Base-by-base conservation (phyloP, 2,113 vertebrate species). In the Leucopternis melanops region DNA sequence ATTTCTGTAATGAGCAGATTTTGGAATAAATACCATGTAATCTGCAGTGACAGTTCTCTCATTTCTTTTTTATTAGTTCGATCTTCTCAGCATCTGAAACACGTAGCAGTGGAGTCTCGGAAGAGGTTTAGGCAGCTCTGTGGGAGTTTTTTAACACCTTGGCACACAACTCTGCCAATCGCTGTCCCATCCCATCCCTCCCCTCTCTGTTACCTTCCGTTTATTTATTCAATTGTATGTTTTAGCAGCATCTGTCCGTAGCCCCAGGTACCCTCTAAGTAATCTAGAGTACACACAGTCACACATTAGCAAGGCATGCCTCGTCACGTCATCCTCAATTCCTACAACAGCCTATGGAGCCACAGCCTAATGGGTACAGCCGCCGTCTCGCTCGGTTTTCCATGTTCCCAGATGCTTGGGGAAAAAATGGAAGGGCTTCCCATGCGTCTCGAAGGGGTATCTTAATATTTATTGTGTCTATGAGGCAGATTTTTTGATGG, bases 21-120 rank as follows among this genome's bases (percentile, higher is more conserved):
- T 97, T 96, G 94, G 97, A 97, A 98, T 98, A 98, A 98, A 98
- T 97, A 97, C 97, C 97, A 97, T 97, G 95, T 98, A 98, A 98
- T 97, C 97, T 97, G 96, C 92, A 92, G 95, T 97, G 98, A 98
- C 97, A 97, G 96, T 98, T 98, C 97, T 97, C 97, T 98, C 97
- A 97, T 98, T 98, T 97, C 97, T 97, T 97, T 98, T 98, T 97
- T 98, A 98, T 98, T 97, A 98, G 97, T 97, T 97, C 96, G 97
- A 93, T 98, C 98, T 98, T 98, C 95, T 93, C 96, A 93, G 97
- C 97, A 98, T 98, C 98, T 98, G 97, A 98, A 98, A 96, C 95
- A 89, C 97, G 96, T 85, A 97, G 94, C 80, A 29, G 80, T 5
- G 67, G 96, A 91, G 94, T 85, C 95, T 97, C 97, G 58, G 89